phyloP scores from a whole-genome alignment of 1,140 invertebrate species.

The Neodiprion virginianus region DNA sequence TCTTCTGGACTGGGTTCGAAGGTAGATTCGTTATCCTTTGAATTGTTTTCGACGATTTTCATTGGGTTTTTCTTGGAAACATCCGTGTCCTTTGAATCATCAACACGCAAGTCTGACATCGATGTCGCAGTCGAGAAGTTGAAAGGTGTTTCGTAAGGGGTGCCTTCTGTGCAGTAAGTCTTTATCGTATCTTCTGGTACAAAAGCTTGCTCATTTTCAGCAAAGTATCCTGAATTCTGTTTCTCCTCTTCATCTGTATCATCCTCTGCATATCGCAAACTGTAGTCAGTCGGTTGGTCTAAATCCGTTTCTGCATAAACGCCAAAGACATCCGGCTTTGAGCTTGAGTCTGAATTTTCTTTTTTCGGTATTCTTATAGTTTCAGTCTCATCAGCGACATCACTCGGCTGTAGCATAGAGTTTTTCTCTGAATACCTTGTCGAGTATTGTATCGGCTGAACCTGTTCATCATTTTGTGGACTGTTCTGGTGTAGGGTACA shows the following conservation, averaged over 20 bases:
- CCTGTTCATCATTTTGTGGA: background rate
- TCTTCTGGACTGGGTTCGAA: background rate
- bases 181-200: constrained; percentile 83
- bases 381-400: background rate
- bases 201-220: constrained; percentile 46
- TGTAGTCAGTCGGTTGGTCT: constrained; percentile 91
- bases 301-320: constrained; percentile 85
- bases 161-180: constrained; percentile 94
- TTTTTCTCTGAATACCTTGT: background rate
- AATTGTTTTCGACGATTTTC: constrained; percentile 24
- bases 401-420: background rate
- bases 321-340: constrained; percentile 47
- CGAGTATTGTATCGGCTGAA: background rate
- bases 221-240: constrained; percentile 59
- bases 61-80: constrained; percentile 36
- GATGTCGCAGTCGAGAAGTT: constrained; percentile 91
- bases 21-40: background rate
- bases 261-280: constrained; percentile 84
- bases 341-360: background rate
- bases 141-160: constrained; percentile 88
- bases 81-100: constrained; percentile 48
- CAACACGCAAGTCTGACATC: constrained; percentile 82
- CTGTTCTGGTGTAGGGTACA: background rate
- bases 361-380: background rate
- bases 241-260: constrained; percentile 70